Evolutionary conservation across 1,140 invertebrate species (phyloP), one percentile per base, ranked within the genome.

Genomic region (Asobara japonica): DNA sequence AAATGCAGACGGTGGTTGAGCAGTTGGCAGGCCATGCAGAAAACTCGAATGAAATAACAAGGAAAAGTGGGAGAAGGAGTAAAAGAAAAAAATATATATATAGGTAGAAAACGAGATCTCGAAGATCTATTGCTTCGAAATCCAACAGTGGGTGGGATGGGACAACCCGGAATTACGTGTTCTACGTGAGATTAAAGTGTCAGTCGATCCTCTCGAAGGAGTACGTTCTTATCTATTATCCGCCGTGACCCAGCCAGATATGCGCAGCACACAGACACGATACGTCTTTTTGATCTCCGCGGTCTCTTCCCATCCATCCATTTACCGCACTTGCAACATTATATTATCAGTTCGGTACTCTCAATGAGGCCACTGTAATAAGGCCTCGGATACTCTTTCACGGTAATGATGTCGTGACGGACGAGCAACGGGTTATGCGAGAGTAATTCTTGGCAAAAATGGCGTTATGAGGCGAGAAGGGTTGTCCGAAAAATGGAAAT

Each of bases 131-230:
- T 71, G 69, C 69, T 20, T 7, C 2, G 18, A 11, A 56, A 56
- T 56, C 25, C 25, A 25, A 13, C 2, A 27, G 10, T 10, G n/a
- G 61, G 33, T 27, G 18, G 31, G 25, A 36, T n/a, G 65, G 29
- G 29, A 18, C 7, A 7, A 16, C 16, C 65, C 16, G 31, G 31
- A 70, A 71, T 41, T 74, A 71, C 66, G 66, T 71, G 72, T 78
- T 72, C 71, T 74, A 74, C 72, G 71, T 72, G 75, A 78, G 77
- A 78, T 78, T 77, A 77, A 78, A 78, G 73, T 72, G 77, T 76
- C 74, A 70, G 67, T 60, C 38, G 51, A 69, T 36, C 75, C 29
- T 65, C 38, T 61, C 71, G 64, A 70, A 69, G 67, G 51, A 64
- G 48, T 69, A 72, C 56, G 38, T 16, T 76, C 71, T 77, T 75